Percentiles rank a stretch among this genome's conserved stretches.
These are phyloP conservation scores for Etheostoma nigrum DNA, from an alignment of 2,797 vertebrate species.

Conservation along the genomic window DNA sequence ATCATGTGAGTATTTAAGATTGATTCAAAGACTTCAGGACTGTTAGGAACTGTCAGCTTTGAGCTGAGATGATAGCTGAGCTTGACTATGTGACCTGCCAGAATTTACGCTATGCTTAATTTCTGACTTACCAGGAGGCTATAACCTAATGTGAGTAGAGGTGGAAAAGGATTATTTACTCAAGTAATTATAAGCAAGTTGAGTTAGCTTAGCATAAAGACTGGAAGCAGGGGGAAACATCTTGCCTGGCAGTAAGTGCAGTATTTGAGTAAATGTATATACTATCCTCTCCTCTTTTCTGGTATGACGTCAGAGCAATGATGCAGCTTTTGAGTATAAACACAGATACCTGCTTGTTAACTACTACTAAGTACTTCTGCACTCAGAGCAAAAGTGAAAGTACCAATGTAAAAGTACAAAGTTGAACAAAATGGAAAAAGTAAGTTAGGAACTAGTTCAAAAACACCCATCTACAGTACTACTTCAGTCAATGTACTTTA, in stretches of 20 bases:
- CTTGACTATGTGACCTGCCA: too few relatives aligned
- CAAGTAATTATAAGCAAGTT: too few relatives aligned
- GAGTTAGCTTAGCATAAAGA: too few relatives aligned
- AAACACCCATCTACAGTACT: neutral
- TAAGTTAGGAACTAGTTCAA: neutral
- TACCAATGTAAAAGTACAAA: neutral
- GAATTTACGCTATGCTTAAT: too few relatives aligned
- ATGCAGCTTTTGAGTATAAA: neutral
- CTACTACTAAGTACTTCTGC: neutral
- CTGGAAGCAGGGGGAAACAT: too few relatives aligned
- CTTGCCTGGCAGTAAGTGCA: neutral
- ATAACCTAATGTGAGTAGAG: too few relatives aligned
- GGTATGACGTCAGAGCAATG: neutral
- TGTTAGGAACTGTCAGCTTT: neutral
- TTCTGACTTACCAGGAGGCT: neutral
- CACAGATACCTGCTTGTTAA: neutral
- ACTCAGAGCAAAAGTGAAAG: slow-evolving; percentile 4
- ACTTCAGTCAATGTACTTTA: neutral
- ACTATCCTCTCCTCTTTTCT: neutral
- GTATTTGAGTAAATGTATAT: neutral
- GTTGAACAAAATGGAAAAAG: neutral
- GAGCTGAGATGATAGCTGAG: too few relatives aligned
- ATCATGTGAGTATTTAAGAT: slow-evolving; percentile 65
- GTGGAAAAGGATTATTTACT: too few relatives aligned
- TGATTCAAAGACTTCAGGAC: neutral